Conservation (phyloP, 1,140 invertebrate species). For the Pseudachorutes palmiensis region DNA sequence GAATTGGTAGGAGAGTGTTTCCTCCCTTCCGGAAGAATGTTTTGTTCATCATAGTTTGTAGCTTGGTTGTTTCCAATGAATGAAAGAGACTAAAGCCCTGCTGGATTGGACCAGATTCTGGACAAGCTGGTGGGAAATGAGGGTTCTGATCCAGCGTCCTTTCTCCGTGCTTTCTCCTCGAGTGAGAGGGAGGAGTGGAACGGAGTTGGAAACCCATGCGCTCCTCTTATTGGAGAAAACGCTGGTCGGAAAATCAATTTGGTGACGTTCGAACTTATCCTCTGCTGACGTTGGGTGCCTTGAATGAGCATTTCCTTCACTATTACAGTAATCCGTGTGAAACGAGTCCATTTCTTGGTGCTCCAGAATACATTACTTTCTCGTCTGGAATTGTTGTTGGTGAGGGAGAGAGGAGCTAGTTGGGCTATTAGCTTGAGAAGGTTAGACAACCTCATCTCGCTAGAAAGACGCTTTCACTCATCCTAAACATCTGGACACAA, state of each 20-base stretch:
- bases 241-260: slow-evolving; percentile 30
- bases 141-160: too few relatives aligned
- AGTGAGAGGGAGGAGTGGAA: too few relatives aligned
- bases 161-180: too few relatives aligned
- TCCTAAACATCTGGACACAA: slow-evolving; percentile 5
- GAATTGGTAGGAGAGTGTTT: too few relatives aligned
- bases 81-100: too few relatives aligned
- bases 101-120: too few relatives aligned
- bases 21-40: too few relatives aligned
- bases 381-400: not conserved
- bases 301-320: slow-evolving; percentile 12
- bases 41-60: too few relatives aligned
- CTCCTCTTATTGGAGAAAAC: not conserved
- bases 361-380: not conserved
- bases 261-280: slow-evolving; percentile 24
- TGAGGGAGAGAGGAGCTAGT: not conserved
- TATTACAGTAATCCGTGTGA: slow-evolving; percentile 20
- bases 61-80: too few relatives aligned
- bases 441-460: not conserved
- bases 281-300: slow-evolving; percentile 21
- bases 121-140: too few relatives aligned
- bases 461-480: slow-evolving; percentile 8
- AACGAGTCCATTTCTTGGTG: slow-evolving; percentile 3
- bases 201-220: too few relatives aligned
- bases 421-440: not conserved